Evolutionary conservation across 2,888 invertebrate species (phyloP), one percentile per base, ranked within the genome.

Genomic region (Ophion ellenae): DNA sequence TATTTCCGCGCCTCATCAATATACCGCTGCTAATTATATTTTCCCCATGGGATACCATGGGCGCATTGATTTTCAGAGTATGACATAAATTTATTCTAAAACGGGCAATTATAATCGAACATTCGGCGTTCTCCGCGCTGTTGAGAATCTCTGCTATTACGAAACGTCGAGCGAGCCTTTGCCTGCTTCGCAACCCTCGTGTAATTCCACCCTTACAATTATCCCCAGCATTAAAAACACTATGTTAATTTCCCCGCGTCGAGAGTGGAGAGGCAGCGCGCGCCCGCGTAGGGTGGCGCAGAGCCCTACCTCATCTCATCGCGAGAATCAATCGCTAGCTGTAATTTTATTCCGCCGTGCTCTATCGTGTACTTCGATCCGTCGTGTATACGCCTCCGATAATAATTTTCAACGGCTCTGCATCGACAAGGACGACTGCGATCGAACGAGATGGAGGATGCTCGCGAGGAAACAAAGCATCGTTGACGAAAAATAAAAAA

Each of bases 191-290:
- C 88, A 90, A 89, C 91, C 92, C 92, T 92, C 91, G 91, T 92
- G 92, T 93, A 93, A 93, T 94, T 92, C 92, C 92, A 93, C 93
- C 93, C 93, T 93, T 92, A 93, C 93, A 94, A 94, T 94, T 93
- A 93, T 93, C 92, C 93, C 91, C 90, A 86, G 92, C 92, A 93
- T 93, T 93, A 93, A 93, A 93, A 94, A 93, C 93, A 92, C 93
- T 92, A 93, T 92, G 93, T 94, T 94, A 93, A 94, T 94, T 93
- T 94, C 92, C 91, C 91, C 89, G 89, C 90, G 88, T 85, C 4
- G 83, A 83, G 76, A 79, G 76, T 47, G 32, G 57, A 84, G 75
- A 69, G 78, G 40, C 73, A 40, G 78, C 57, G 66, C 67, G n/a
- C 40, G 66, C 57, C 64, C 53, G 14, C 17, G 66, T 63, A 64